A percentile compares a stretch with the other conserved stretches of the same genome.
Evolutionary conservation across 2,888 invertebrate genomes (phyloP).

Genomic region (Folsomia manolachei): DNA sequence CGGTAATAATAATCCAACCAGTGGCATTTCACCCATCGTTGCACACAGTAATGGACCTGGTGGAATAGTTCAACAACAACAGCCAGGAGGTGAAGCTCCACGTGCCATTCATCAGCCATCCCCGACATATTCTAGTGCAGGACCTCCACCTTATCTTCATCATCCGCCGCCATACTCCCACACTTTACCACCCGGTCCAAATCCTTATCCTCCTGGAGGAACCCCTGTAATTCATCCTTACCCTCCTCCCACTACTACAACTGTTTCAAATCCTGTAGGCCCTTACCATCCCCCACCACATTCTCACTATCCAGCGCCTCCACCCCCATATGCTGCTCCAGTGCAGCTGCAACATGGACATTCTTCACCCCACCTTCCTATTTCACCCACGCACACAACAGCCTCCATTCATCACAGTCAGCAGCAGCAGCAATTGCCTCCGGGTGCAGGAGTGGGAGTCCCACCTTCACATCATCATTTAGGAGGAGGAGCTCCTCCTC

Average conservation of each 20-base stretch:
- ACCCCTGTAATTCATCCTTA: constrained; percentile 33
- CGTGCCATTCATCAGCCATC: constrained; percentile 11
- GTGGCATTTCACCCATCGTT: background rate
- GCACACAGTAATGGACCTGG: constrained; percentile 10
- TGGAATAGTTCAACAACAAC: background rate
- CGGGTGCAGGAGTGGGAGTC: too few species aligned
- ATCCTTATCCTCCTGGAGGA: constrained; percentile 21
- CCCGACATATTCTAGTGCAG: constrained; percentile 9
- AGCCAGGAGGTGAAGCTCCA: constrained; percentile 7
- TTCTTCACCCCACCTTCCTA: constrained; percentile 12
- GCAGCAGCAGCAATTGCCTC: too few species aligned
- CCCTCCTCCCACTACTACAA: constrained; percentile 24
- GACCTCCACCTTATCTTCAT: background rate
- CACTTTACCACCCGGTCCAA: constrained; percentile 27
- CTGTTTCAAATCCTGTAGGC: constrained; percentile 16
- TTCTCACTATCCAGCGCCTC: constrained; percentile 25
- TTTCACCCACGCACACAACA: constrained; percentile 15
- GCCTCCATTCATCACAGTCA: constrained; percentile 9
- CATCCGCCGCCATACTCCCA: constrained; percentile 15
- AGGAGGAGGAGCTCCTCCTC: background rate
- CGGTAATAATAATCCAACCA: background rate
- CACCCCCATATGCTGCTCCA: constrained; percentile 23
- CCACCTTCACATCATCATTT: too few species aligned
- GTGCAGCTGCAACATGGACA: constrained; percentile 21
- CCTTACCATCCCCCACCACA: constrained; percentile 7